Base-by-base conservation (phyloP, 2,888 invertebrate species). In the Rhogogaster chlorosoma region DNA sequence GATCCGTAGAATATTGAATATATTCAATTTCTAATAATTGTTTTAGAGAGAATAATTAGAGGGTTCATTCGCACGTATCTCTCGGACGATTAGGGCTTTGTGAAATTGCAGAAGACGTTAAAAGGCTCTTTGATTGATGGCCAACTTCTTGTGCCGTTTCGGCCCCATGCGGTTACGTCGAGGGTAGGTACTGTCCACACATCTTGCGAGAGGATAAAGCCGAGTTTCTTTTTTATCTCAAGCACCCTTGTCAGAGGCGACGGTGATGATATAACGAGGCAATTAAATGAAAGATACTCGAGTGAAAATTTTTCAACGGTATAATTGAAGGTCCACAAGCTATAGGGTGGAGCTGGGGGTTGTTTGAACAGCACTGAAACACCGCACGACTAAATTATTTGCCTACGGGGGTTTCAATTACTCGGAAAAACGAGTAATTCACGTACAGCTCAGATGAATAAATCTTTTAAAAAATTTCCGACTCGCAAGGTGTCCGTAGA, bases 101-200 rank as follows among this genome's bases (percentile, higher is more conserved):
- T 32, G 26, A 67, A 67, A 67, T 67, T 29, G 67, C 67, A 67
- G 67, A 67, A 67, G 32, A 67, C 67, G 15, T 67, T 67, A 18
- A 32, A 42, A 26, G 71, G 71, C 38, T 73, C 71, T n/a, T 12
- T 73, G 71, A 73, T 73, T 42, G 71, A 73, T 73, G 38, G 71
- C 42, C 22, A 73, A 70, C 32, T 70, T 70, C 32, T 70, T 61
- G 61, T 61, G 26, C 26, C 2, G 9, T 18, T 70, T 70, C 5
- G 18, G 0, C 70, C 36, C 18, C 7, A n/a, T 22, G 22, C 22
- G 61, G 26, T 12, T 10, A 26, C 26, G 26, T 22, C 61, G 61
- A 26, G 26, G 61, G 26, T 61, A 53, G 61, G 26, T 61, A 53
- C 53, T 53, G n/a, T n/a, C n/a, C n/a, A 53, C 53, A n/a, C n/a